Percentiles rank a stretch among this genome's conserved stretches.
These are phyloP conservation scores for Netelia virgata DNA, from an alignment of 2,888 invertebrate species.

Conservation along the genomic window DNA sequence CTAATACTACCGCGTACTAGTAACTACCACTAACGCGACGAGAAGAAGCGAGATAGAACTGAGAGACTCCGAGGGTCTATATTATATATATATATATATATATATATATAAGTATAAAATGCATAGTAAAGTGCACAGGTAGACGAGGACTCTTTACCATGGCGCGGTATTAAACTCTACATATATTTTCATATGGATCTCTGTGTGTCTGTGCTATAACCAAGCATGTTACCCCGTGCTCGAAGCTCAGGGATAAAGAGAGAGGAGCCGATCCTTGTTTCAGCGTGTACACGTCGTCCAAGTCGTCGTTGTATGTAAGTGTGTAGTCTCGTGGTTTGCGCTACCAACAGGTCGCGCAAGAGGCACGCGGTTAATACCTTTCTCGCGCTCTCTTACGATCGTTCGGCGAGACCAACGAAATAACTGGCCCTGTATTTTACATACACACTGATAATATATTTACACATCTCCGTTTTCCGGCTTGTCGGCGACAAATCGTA, in stretches of 20 bases:
- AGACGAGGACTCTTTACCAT: slow-evolving; percentile 28
- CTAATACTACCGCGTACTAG: slow-evolving; percentile 70
- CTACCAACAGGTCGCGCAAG: slow-evolving; percentile 38
- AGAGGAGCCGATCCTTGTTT: slow-evolving; percentile 46
- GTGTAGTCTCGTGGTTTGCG: slow-evolving; percentile 23
- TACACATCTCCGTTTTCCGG: neutral
- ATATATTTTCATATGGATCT: neutral
- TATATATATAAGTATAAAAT: slow-evolving; percentile 30
- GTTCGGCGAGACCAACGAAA: slow-evolving; percentile 38
- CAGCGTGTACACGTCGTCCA: slow-evolving; percentile 6
- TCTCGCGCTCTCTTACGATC: slow-evolving; percentile 41
- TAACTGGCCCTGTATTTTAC: slow-evolving; percentile 22
- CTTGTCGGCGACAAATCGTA: neutral
- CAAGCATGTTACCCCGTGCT: slow-evolving; percentile 38
- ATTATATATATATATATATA: slow-evolving; percentile 19
- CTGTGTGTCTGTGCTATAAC: slow-evolving; percentile 11
- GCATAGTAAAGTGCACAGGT: slow-evolving; percentile 51
- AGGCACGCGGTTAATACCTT: slow-evolving; percentile 48
- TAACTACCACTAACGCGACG: slow-evolving; percentile 72
- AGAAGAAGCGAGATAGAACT: slow-evolving; percentile 46
- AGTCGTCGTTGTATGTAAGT: slow-evolving; percentile 5
- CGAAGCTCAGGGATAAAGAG: slow-evolving; percentile 45
- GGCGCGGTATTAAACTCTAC: neutral
- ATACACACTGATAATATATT: neutral
- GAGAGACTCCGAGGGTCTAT: slow-evolving; percentile 4